A percentile compares a stretch with the other conserved stretches of the same genome.
Evolutionary conservation across 2,888 invertebrate genomes (phyloP).

Genomic region (Euclidia mi): DNA sequence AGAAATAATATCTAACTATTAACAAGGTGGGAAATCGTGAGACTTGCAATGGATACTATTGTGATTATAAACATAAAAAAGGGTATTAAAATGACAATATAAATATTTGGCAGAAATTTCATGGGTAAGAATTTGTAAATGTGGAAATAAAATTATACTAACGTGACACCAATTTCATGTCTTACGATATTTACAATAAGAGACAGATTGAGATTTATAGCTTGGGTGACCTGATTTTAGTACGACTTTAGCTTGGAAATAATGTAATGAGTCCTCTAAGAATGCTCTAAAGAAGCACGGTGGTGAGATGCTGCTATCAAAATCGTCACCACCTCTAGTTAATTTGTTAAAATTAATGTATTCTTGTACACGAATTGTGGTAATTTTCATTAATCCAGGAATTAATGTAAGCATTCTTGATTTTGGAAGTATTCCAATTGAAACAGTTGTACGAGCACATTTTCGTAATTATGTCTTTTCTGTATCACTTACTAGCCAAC

Average conservation of each 20-base stretch:
- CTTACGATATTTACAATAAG: constrained; percentile 4
- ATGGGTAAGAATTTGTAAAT: neutral
- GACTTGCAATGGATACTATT: too few species aligned
- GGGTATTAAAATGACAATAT: neutral
- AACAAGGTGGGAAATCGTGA: too few species aligned
- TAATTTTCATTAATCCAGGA: constrained; percentile 83
- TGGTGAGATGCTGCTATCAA: neutral
- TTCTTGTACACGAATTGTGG: constrained; percentile 58
- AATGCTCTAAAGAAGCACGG: too few species aligned
- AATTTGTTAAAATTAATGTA: constrained; percentile 58
- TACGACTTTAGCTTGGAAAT: neutral
- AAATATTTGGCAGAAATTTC: neutral
- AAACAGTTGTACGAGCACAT: constrained; percentile 77
- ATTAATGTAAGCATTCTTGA: constrained; percentile 79
- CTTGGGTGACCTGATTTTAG: constrained; percentile 2
- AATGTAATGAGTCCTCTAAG: neutral
- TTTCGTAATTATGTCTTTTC: constrained; percentile 85
- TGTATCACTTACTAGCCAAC: constrained; percentile 75
- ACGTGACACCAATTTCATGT: constrained; percentile 1
- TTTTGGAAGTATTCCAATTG: constrained; percentile 86
- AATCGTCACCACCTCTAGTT: constrained; percentile 34
- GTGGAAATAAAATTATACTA: neutral
- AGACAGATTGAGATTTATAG: constrained; percentile 6
- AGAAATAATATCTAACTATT: neutral
- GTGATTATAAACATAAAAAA: too few species aligned